Percentiles rank a stretch among this genome's conserved stretches.
phyloP scores from a whole-genome alignment of 2,113 vertebrate species.

The Ellobius talpinus region DNA sequence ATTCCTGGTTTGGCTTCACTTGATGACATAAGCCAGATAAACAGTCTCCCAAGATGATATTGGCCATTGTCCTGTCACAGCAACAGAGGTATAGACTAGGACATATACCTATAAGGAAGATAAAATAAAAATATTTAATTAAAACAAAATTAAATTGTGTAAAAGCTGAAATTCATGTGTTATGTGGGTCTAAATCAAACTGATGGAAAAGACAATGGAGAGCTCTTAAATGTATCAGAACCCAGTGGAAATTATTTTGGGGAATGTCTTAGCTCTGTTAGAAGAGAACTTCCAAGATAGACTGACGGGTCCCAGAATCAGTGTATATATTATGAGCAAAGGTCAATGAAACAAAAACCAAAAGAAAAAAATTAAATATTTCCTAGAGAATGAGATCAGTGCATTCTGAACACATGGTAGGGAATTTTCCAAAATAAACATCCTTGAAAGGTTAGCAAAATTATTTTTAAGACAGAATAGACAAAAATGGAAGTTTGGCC shows the following conservation, averaged over 20 bases:
- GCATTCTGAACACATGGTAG: background rate
- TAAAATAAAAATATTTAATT: background rate
- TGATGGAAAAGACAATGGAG: background rate
- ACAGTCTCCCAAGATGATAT: too few species aligned
- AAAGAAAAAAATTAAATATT: background rate
- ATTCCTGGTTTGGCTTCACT: background rate
- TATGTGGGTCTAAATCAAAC: background rate
- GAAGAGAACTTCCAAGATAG: background rate
- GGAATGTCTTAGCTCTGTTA: background rate
- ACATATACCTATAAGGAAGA: background rate
- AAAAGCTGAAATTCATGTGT: background rate
- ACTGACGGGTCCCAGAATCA: rapidly evolving
- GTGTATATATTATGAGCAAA: background rate
- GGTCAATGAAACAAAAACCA: background rate
- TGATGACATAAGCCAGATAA: background rate
- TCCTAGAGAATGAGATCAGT: background rate
- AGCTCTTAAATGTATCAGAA: background rate
- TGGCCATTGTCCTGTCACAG: background rate
- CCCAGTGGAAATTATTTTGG: background rate
- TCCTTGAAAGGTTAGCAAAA: background rate
- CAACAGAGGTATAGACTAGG: background rate
- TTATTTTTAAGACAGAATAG: background rate
- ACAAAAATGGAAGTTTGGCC: background rate
- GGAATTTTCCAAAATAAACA: background rate
- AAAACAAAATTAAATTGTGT: background rate